Evolutionary conservation across 1,140 invertebrate genomes (phyloP).

Genomic region (Neodiprion pinetum): DNA sequence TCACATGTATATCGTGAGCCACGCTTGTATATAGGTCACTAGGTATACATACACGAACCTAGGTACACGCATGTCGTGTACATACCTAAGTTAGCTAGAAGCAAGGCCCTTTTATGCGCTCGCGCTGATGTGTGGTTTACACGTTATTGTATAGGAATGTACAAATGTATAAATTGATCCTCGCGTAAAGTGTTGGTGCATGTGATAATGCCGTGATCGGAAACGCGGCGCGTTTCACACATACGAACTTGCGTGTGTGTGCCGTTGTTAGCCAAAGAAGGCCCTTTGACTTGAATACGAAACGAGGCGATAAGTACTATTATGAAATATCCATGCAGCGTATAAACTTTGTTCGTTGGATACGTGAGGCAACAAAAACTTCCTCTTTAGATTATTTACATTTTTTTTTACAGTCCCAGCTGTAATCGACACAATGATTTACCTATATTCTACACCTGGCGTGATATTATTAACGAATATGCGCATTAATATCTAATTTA

Average conservation of each 20-base stretch:
- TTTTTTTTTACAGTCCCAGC: too few relatives aligned
- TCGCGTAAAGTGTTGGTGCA: background rate
- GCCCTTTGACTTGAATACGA: background rate
- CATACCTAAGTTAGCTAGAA: background rate
- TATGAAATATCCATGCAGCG: too few relatives aligned
- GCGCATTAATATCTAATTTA: too few relatives aligned
- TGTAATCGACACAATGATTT: too few relatives aligned
- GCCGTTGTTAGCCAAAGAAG: background rate
- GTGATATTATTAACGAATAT: too few relatives aligned
- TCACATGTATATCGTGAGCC: constrained; percentile 7
- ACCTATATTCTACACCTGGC: too few relatives aligned
- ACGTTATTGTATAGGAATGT: background rate
- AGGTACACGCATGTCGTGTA: background rate
- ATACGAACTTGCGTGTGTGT: background rate
- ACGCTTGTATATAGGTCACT: constrained; percentile 38
- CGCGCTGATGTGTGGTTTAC: constrained; percentile 15
- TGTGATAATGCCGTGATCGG: background rate
- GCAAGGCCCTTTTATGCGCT: constrained; percentile 30
- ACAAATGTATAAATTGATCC: background rate
- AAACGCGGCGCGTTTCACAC: too few relatives aligned
- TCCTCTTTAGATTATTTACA: too few relatives aligned
- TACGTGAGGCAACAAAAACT: too few relatives aligned
- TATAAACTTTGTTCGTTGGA: too few relatives aligned
- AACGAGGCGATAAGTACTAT: background rate
- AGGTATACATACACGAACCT: constrained; percentile 20